phyloP scores from a whole-genome alignment of 2,888 invertebrate genomes.

The Hypercompe scribonia region DNA sequence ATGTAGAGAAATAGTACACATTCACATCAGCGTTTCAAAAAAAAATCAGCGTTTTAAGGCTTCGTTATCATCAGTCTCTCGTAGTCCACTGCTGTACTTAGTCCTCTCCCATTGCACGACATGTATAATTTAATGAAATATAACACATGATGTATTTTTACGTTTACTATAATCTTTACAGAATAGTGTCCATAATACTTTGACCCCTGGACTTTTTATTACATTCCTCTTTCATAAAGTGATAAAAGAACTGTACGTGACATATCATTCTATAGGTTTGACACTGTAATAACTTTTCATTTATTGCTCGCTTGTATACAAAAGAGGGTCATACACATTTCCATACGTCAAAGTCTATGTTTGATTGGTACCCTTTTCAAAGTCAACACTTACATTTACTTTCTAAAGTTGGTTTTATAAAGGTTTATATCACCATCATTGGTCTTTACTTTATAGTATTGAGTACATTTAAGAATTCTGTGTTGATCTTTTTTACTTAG shows the following conservation, averaged over 20 bases:
- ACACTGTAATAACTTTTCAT: not conserved
- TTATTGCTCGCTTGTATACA: not conserved
- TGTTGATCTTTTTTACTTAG: not conserved
- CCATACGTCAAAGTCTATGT: not conserved
- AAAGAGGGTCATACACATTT: not conserved
- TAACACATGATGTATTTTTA: no score
- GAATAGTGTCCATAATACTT: not conserved
- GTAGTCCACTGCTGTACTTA: no score
- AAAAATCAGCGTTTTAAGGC: no score
- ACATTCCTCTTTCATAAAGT: not conserved
- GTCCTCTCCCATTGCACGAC: no score
- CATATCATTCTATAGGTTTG: not conserved
- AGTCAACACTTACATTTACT: not conserved
- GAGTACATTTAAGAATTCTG: not conserved
- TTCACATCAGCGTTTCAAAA: no score
- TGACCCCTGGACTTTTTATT: not conserved
- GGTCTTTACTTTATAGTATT: not conserved
- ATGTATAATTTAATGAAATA: no score
- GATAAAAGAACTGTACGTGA: not conserved
- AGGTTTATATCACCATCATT: not conserved
- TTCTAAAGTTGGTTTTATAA: not conserved
- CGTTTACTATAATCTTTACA: not conserved
- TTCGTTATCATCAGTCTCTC: no score
- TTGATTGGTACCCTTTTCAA: conserved; percentile 4
- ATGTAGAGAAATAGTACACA: no score